Evolutionary conservation across 2,888 invertebrate species (phyloP), one percentile per base, ranked within the genome.

Genomic region (Aspidapion aeneum): DNA sequence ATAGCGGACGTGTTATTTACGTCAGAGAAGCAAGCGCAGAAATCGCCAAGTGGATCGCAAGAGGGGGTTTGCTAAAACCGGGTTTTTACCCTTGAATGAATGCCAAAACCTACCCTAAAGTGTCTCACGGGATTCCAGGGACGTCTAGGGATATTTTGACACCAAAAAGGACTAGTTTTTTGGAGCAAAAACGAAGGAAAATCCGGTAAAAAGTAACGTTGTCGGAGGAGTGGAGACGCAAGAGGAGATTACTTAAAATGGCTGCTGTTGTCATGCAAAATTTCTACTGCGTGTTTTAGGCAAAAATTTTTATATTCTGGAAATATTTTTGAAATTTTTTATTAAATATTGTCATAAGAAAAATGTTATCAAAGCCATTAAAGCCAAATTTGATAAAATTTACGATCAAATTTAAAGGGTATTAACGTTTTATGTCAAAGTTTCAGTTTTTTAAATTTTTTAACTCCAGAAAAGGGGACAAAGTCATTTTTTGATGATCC

Each of bases 191-290:
- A 69, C 60, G 55, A 21, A 52, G 59, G 68, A 76, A 76, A 77
- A 71, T 63, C 51, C 62, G 54, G 58, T 58, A 57, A 57, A 67
- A 76, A 78, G 63, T 62, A 66, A 58, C 69, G 72, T 77, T 75
- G 78, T 78, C 78, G 77, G 74, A 71, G 74, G 72, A 65, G 71
- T 68, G 63, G 73, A 67, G 74, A 73, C 70, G 72, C 68, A 71
- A 71, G 74, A 70, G 74, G 74, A 56, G 71, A 70, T 69, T 68
- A 69, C 69, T 74, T 76, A 79, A 78, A 77, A 78, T 78, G 78
- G 78, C 77, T 73, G 76, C 77, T 72, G 71, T 73, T 73, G 70
- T 68, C 70, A 65, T 68, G 69, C 68, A 65, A 64, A 65, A 65
- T 70, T 69, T 67, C 70, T 71, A 70, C 68, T 74, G 73, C 72